phyloP scores from a whole-genome alignment of 1,140 invertebrate species.

The Drosophila orosa region DNA sequence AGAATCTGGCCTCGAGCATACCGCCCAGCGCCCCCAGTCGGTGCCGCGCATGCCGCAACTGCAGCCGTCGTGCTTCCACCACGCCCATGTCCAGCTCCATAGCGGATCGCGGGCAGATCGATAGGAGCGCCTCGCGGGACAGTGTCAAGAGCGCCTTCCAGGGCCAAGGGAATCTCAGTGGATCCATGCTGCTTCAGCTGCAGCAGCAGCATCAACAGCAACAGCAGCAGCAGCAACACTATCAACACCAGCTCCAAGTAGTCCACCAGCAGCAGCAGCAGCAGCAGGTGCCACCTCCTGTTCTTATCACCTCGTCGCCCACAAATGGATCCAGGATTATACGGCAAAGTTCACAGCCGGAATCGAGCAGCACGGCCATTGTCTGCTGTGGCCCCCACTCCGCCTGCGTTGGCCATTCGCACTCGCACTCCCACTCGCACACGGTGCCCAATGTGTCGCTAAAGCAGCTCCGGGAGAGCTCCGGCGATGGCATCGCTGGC shows the following conservation, averaged over 20 bases:
- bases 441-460: slow-evolving; percentile 90
- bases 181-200: slow-evolving; percentile 69
- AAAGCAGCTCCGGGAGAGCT: slow-evolving; percentile 91
- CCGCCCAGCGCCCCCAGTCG: slow-evolving; percentile 85
- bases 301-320: slow-evolving; percentile 89
- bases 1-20: slow-evolving; percentile 86
- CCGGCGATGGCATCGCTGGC: slow-evolving; percentile 94
- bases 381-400: slow-evolving; percentile 87
- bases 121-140: slow-evolving; percentile 89
- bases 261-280: slow-evolving; percentile 55
- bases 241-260: slow-evolving; percentile 46
- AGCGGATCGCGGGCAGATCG: slow-evolving; percentile 86
- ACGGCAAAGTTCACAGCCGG: slow-evolving; percentile 95
- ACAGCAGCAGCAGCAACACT: slow-evolving; percentile 39
- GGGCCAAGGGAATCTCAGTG: slow-evolving; percentile 72
- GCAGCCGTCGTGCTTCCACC: slow-evolving; percentile 90
- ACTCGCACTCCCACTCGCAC: slow-evolving; percentile 86
- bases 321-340: slow-evolving; percentile 89
- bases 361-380: slow-evolving; percentile 87
- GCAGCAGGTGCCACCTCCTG: slow-evolving; percentile 87
- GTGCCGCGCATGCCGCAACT: slow-evolving; percentile 87
- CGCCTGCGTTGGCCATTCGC: slow-evolving; percentile 83
- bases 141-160: slow-evolving; percentile 88
- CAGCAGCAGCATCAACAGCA: slow-evolving; percentile 41
- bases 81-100: slow-evolving; percentile 87